These are phyloP conservation scores for Linnaemya vulpina DNA, from an alignment of 2,888 invertebrate genomes.

Conservation along the genomic window DNA sequence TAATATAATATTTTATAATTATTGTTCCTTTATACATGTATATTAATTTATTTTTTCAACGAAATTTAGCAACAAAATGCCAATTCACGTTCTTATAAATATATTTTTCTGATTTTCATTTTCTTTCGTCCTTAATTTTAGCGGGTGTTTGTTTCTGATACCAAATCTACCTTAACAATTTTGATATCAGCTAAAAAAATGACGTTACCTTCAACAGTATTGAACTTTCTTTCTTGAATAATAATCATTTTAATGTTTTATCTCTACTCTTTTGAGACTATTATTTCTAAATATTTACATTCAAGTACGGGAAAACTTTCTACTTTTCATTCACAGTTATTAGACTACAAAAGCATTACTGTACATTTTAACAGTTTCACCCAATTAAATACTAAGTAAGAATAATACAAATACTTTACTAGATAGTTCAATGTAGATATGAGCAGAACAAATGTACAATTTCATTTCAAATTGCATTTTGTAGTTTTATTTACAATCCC, in stretches of 20 bases:
- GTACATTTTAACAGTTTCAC: neutral
- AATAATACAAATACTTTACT: no score
- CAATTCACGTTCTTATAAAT: neutral
- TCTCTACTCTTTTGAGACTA: conserved; percentile 68
- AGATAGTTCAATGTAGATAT: no score
- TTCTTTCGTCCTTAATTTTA: conserved; percentile 54
- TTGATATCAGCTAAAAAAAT: conserved; percentile 83
- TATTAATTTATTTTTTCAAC: conserved; percentile 14
- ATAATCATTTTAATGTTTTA: conserved; percentile 38
- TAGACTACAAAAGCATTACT: conserved; percentile 42
- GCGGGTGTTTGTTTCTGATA: conserved; percentile 82
- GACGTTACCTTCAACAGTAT: conserved; percentile 76
- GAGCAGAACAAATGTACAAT: no score
- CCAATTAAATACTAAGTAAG: neutral
- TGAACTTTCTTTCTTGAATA: conserved; percentile 14
- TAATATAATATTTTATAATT: conserved; percentile 4
- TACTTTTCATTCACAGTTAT: conserved; percentile 38
- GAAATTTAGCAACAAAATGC: conserved; percentile 71
- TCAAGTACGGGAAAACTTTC: neutral
- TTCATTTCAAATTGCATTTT: no score
- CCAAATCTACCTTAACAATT: conserved; percentile 82
- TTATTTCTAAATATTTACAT: conserved; percentile 69
- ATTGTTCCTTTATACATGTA: conserved; percentile 33
- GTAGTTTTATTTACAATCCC: no score
- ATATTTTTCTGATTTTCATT: conserved; percentile 11